Percentiles rank a stretch among this genome's conserved stretches.
These are phyloP conservation scores for Drosophila robusta DNA, from an alignment of 2,888 invertebrate genomes.

Conservation along the genomic window DNA sequence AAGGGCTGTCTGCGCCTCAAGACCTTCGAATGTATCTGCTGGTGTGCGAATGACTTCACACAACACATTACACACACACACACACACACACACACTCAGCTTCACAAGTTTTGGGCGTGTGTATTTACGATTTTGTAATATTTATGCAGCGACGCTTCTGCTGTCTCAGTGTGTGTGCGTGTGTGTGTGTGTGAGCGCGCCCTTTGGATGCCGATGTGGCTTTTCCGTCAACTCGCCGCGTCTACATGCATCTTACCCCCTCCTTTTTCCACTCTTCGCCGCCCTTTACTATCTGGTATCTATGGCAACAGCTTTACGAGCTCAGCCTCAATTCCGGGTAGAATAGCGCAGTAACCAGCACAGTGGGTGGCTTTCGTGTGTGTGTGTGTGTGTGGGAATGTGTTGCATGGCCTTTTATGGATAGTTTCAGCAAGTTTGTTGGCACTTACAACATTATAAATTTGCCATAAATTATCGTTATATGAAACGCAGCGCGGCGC, in stretches of 20 bases:
- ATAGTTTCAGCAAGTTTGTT: slow-evolving; percentile 79
- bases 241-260: not conserved
- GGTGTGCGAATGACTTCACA: slow-evolving; percentile 50
- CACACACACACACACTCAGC: slow-evolving; percentile 4
- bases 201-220: slow-evolving; percentile 43
- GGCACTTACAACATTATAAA: slow-evolving; percentile 81
- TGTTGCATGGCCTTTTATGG: slow-evolving; percentile 65
- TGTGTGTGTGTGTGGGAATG: slow-evolving; percentile 18
- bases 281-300: slow-evolving; percentile 50
- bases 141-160: slow-evolving; percentile 66
- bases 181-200: slow-evolving; percentile 17
- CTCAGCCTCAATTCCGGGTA: slow-evolving; percentile 57
- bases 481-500: slow-evolving; percentile 54
- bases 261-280: not conserved
- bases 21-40: slow-evolving; percentile 15
- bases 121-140: slow-evolving; percentile 76
- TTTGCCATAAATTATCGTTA: slow-evolving; percentile 78
- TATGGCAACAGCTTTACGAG: slow-evolving; percentile 71
- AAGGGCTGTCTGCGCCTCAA: slow-evolving; percentile 13
- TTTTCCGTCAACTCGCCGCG: slow-evolving; percentile 34
- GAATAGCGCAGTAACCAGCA: slow-evolving; percentile 29
- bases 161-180: slow-evolving; percentile 6
- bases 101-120: slow-evolving; percentile 29
- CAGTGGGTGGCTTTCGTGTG: slow-evolving; percentile 42
- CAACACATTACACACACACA: slow-evolving; percentile 12